A percentile compares a stretch with the other conserved stretches of the same genome.
Conservation (phyloP, 2,113 vertebrate species). For the Stictonetta naevosa region DNA sequence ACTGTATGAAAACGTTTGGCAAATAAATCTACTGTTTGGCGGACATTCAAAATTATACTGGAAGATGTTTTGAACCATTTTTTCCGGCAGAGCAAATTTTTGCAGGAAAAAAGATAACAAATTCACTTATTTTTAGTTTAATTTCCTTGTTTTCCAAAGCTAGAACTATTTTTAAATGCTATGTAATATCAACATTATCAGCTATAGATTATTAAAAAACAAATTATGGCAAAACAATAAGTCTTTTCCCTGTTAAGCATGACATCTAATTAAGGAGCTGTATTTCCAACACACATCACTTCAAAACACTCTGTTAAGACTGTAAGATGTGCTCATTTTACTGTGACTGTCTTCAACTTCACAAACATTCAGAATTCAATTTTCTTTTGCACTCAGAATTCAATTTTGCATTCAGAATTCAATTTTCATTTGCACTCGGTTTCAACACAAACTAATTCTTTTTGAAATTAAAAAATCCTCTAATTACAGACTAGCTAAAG, state of each 20-base stretch:
- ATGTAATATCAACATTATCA: slow-evolving; percentile 1
- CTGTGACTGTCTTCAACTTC: background rate
- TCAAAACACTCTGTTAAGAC: background rate
- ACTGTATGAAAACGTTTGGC: slow-evolving; percentile 68
- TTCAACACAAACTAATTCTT: background rate
- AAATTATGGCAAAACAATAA: slow-evolving; percentile 7
- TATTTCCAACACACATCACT: background rate
- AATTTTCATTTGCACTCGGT: background rate
- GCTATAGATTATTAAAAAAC: slow-evolving; percentile 35
- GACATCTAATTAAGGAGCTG: background rate
- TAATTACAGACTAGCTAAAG: background rate
- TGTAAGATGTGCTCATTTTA: background rate
- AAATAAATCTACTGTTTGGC: slow-evolving; percentile 73
- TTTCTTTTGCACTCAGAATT: background rate
- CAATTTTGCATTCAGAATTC: background rate
- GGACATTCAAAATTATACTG: slow-evolving; percentile 63
- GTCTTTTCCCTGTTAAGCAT: background rate
- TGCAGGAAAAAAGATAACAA: slow-evolving; percentile 43
- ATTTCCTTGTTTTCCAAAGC: slow-evolving; percentile 61
- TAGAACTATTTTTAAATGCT: slow-evolving; percentile 35
- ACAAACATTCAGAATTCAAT: background rate
- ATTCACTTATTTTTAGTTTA: slow-evolving; percentile 58
- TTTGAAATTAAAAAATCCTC: background rate
- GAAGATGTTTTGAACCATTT: slow-evolving; percentile 55
- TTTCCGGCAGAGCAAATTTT: slow-evolving; percentile 49